Evolutionary conservation across 2,888 invertebrate genomes (phyloP), one percentile per base, ranked within the genome.

Genomic region (Oscheius myriophilus): DNA sequence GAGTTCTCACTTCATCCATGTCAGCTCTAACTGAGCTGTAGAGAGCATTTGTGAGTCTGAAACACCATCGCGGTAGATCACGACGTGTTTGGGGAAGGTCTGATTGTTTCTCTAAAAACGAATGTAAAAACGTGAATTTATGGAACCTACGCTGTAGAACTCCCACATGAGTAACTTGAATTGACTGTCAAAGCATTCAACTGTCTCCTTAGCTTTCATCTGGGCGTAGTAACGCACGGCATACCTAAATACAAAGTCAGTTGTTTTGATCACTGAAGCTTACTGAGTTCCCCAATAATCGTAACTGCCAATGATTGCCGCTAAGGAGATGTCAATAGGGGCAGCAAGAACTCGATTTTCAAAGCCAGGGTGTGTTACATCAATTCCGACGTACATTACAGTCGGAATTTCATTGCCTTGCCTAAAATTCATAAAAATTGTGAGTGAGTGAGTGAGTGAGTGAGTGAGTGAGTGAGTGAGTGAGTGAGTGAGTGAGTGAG

Each of bases 51-150:
- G 71, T 0, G 72, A 71, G 49, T 80, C 78, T n/a, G 72, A 71
- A 11, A 80, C 75, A 14, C 80, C 80, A 54, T 80, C 80, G 2
- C 80, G 71, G 23, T 72, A 72, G n/a, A 80, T 63, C 12, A 80
- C 71, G 11, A 80, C 67, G 21, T 75, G 70, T 7, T 68, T 59
- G 0, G 80, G 78, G 1, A 58, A 55, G 14, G 2, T 23, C n/a
- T 67, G 33, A 33, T 33, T 66, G 42, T 70, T 71, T 12, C 51
- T 25, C 67, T 76, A 70, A 51, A 68, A 70, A 66, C 66, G 39
- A 46, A 9, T 39, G 33, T 33, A 9, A 33, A 33, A n/a, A n/a
- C n/a, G 33, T 33, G 3, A 9, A 33, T 3, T 9, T 3, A 33
- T 0, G 6, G 26, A 16, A 6, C 18, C 16, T 39, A 70, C 66